Evolutionary conservation across 2,797 vertebrate species (phyloP).

Genomic region (Mergus octosetaceus): DNA sequence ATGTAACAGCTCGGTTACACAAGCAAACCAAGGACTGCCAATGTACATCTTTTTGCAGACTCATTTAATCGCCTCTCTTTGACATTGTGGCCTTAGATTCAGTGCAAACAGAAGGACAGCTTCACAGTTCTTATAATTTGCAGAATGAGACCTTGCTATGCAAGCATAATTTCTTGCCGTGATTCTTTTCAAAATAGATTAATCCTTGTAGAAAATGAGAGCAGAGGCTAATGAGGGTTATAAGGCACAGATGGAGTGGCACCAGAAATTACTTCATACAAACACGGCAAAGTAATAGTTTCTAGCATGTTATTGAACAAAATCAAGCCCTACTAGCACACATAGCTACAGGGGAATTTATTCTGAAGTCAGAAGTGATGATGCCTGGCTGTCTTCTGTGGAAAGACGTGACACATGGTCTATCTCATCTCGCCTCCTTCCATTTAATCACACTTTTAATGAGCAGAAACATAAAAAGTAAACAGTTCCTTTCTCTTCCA

Average conservation of each 20-base stretch:
- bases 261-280: slow-evolving; percentile 15
- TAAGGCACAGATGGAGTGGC: slow-evolving; percentile 33
- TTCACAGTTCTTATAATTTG: not conserved
- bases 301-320: not conserved
- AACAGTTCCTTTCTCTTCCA: not conserved
- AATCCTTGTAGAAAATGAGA: slow-evolving; percentile 25
- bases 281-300: not conserved
- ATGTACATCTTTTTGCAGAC: not conserved
- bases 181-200: slow-evolving; percentile 30
- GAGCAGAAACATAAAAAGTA: not conserved
- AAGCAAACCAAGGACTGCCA: not conserved
- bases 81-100: not conserved
- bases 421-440: not conserved
- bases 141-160: not conserved
- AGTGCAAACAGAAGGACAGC: not conserved
- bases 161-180: not conserved
- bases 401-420: not conserved
- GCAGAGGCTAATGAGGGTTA: slow-evolving; percentile 33
- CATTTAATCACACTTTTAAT: slow-evolving; percentile 7
- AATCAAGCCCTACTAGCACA: not conserved
- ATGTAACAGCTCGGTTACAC: not conserved
- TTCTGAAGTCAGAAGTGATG: not conserved
- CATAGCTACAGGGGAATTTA: not conserved
- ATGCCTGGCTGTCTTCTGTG: not conserved
- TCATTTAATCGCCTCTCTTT: not conserved